phyloP scores from a whole-genome alignment of 2,113 vertebrate genomes.

The Esox niger region DNA sequence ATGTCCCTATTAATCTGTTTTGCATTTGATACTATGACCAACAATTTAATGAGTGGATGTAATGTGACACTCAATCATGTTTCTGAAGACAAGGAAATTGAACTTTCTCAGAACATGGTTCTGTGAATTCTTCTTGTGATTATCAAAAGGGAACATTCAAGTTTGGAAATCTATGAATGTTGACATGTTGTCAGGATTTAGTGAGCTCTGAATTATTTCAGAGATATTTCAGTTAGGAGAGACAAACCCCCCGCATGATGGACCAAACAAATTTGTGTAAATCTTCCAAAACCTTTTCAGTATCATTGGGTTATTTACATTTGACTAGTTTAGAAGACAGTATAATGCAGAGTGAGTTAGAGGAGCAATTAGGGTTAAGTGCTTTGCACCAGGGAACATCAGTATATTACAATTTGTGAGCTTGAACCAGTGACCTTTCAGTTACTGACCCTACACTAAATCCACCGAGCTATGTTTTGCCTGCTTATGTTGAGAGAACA shows the following conservation, averaged over 20 bases:
- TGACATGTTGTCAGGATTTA: constrained; percentile 33
- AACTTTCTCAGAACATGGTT: neutral
- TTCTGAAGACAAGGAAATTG: neutral
- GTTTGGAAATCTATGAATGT: constrained; percentile 11
- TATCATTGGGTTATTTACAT: no score
- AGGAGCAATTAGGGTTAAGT: no score
- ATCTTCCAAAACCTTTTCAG: no score
- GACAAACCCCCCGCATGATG: constrained; percentile 15
- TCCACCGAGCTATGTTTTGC: no score
- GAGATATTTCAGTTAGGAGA: constrained; percentile 10
- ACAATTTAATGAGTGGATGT: neutral
- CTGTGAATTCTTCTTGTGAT: constrained; percentile 15
- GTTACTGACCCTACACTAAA: no score
- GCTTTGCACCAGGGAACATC: no score
- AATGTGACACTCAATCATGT: neutral
- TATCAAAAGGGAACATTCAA: constrained; percentile 16
- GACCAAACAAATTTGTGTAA: constrained; percentile 25
- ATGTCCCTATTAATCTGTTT: neutral
- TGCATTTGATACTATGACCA: neutral
- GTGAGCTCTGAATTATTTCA: constrained; percentile 14
- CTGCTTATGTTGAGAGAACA: no score
- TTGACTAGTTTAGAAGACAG: no score
- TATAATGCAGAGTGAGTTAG: no score
- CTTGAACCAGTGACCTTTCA: no score
- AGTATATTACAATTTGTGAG: no score